Percentiles rank a stretch among this genome's conserved stretches.
phyloP scores from a whole-genome alignment of 2,113 vertebrate species.

The Tachycineta bicolor region DNA sequence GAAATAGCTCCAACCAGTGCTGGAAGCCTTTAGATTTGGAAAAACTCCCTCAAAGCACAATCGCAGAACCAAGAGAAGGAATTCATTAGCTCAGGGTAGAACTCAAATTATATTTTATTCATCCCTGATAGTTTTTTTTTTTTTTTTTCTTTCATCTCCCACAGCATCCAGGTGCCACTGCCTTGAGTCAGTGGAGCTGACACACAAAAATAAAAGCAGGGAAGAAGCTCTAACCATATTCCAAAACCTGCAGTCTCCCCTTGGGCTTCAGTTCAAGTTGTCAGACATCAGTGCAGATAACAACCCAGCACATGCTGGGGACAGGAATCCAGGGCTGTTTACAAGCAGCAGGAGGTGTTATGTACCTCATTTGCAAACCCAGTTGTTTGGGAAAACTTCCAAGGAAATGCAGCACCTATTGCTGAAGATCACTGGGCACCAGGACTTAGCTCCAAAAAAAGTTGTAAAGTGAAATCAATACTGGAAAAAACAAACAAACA shows the following conservation, averaged over 20 bases:
- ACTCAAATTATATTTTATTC: constrained; percentile 29
- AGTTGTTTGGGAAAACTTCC: constrained; percentile 40
- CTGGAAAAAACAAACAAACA: background rate
- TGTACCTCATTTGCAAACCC: constrained; percentile 30
- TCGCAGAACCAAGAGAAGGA: background rate
- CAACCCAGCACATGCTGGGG: constrained; percentile 24
- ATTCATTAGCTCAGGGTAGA: constrained; percentile 8
- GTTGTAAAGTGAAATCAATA: background rate
- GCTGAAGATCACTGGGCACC: background rate
- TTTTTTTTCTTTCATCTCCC: constrained; percentile 28
- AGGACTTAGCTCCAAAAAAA: background rate
- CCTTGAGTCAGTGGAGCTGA: background rate
- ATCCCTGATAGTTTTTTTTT: background rate
- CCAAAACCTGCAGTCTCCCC: background rate
- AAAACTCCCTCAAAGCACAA: background rate
- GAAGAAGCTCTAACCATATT: constrained; percentile 5
- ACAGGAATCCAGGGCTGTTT: constrained; percentile 27
- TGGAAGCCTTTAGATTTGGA: background rate
- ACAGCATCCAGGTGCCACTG: constrained; percentile 26
- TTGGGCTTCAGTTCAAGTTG: constrained; percentile 7
- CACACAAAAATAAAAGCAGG: background rate
- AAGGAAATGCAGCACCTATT: constrained; percentile 2
- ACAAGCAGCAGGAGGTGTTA: constrained; percentile 19
- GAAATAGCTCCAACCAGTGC: constrained; percentile 1
- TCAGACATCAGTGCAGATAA: constrained; percentile 37